Evolutionary conservation across 2,113 vertebrate species (phyloP).

Genomic region (Anthoscopus minutus): DNA sequence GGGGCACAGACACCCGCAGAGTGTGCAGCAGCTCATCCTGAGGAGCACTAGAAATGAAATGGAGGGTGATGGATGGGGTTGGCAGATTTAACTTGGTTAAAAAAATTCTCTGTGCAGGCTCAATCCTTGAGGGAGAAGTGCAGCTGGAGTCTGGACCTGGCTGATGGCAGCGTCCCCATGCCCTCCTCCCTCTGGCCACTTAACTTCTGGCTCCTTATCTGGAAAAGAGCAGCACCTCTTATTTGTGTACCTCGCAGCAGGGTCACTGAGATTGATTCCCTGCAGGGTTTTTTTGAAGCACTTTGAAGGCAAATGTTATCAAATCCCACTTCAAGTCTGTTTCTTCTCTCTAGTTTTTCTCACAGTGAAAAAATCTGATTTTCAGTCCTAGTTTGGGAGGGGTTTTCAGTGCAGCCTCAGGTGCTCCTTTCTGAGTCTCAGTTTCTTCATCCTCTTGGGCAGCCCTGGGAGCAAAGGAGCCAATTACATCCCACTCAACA

Average conservation of each 20-base stretch:
- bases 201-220: not conserved
- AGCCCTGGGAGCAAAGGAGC: not conserved
- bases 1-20: not conserved
- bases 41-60: not conserved
- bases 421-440: not conserved
- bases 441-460: not conserved
- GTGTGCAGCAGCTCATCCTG: not conserved
- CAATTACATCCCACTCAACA: not conserved
- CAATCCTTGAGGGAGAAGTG: rapidly evolving
- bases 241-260: not conserved
- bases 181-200: not conserved
- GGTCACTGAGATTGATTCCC: not conserved
- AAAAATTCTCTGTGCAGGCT: not conserved
- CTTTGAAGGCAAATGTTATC: not conserved
- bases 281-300: not conserved
- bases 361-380: not conserved
- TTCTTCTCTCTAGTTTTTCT: not conserved
- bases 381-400: not conserved
- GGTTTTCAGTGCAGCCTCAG: not conserved
- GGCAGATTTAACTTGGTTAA: not conserved
- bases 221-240: not conserved
- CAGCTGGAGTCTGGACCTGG: not conserved
- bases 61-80: not conserved
- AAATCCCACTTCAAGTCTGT: not conserved
- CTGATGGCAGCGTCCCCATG: not conserved